Percentiles rank a stretch among this genome's conserved stretches.
Conservation (phyloP, 2,888 invertebrate species). For the Hedychridium roseum region DNA sequence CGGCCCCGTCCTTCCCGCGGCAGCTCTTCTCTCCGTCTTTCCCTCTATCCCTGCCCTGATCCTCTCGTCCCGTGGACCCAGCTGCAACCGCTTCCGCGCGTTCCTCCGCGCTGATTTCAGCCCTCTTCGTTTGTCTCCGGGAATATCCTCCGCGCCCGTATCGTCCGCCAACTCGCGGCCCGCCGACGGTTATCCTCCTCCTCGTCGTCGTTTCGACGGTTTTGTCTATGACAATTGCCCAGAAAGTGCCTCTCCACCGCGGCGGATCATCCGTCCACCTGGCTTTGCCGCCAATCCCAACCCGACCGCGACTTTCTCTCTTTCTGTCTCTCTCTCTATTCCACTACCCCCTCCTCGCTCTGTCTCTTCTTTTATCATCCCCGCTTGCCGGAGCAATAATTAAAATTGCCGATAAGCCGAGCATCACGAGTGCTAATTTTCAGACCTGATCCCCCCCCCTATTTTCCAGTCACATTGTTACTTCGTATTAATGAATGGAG, state of each 20-base stretch:
- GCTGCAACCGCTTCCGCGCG: conserved; percentile 2
- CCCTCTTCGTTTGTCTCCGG: conserved; percentile 18
- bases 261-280: neutral
- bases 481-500: too few species aligned
- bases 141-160: conserved; percentile 23
- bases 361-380: neutral
- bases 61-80: conserved; percentile 12
- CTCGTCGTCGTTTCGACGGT: conserved; percentile 34
- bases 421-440: too few species aligned
- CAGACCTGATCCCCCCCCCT: too few species aligned
- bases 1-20: conserved; percentile 12
- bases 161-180: conserved; percentile 20
- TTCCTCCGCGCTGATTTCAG: conserved; percentile 6
- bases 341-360: neutral
- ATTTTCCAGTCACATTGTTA: too few species aligned
- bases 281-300: neutral
- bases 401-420: too few species aligned
- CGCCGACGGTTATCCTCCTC: conserved; percentile 41
- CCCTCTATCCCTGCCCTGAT: neutral
- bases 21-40: neutral
- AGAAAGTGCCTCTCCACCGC: conserved; percentile 38
- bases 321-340: neutral
- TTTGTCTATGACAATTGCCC: conserved; percentile 50
- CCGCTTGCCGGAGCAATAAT: neutral
- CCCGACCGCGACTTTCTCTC: neutral